Conservation (phyloP, 2,888 invertebrate genomes). For the Rhabditoides inermis region DNA sequence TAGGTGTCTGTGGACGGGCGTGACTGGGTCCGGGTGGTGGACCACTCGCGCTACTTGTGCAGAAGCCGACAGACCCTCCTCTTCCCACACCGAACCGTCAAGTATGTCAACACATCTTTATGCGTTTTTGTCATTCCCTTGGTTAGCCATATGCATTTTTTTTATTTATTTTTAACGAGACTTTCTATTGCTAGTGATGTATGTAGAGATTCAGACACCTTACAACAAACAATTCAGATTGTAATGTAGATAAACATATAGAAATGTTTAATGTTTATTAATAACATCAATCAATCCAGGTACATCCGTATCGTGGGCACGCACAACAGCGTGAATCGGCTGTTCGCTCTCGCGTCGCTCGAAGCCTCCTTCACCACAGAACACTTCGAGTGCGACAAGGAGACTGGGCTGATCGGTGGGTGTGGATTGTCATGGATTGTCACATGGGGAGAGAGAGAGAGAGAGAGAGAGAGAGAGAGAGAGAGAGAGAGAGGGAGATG, state of each 20-base stretch:
- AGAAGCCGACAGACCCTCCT: constrained; percentile 92
- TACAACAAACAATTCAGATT: constrained; percentile 2
- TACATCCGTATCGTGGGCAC: constrained; percentile 67
- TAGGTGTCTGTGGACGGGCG: constrained; percentile 69
- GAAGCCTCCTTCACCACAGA: constrained; percentile 78
- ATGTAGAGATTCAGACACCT: background rate
- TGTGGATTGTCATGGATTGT: background rate
- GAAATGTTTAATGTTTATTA: background rate
- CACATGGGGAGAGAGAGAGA: background rate
- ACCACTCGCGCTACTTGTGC: constrained; percentile 83
- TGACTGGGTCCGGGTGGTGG: constrained; percentile 86
- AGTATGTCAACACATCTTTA: constrained; percentile 52
- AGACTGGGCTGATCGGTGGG: constrained; percentile 64
- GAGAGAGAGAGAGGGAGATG: too few relatives aligned
- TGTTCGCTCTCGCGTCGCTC: constrained; percentile 82
- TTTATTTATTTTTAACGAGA: background rate
- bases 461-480: background rate
- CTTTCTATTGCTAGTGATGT: too few relatives aligned
- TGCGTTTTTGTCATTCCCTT: constrained; percentile 1
- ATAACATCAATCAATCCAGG: constrained; percentile 58
- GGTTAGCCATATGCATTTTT: background rate
- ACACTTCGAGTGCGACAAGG: constrained; percentile 61
- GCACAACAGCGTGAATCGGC: constrained; percentile 87
- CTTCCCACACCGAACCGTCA: constrained; percentile 79
- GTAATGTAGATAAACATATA: too few relatives aligned